phyloP scores from a whole-genome alignment of 2,113 vertebrate genomes.

The Blennius ocellaris region DNA sequence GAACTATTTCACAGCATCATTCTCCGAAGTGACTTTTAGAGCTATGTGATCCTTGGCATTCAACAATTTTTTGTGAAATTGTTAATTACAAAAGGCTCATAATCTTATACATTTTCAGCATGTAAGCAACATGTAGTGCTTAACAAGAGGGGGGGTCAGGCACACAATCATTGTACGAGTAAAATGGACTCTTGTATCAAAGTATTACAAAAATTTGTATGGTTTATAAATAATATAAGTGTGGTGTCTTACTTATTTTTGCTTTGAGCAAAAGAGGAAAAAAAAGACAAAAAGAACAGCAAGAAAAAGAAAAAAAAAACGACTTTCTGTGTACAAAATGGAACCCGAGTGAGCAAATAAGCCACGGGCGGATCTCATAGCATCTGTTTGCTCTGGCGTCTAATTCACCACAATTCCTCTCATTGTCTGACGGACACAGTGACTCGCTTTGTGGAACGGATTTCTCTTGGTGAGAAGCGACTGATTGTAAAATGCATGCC shows the following conservation, averaged over 20 bases:
- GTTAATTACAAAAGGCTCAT: slow-evolving; percentile 75
- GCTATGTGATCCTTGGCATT: slow-evolving; percentile 83
- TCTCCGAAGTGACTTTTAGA: slow-evolving; percentile 95
- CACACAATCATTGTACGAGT: slow-evolving; percentile 71
- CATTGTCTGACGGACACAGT: slow-evolving; percentile 69
- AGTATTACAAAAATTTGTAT: slow-evolving; percentile 83
- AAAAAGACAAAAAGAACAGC: slow-evolving; percentile 51
- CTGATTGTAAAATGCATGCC: slow-evolving; percentile 86
- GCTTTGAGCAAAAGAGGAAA: slow-evolving; percentile 75
- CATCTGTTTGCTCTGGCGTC: slow-evolving; percentile 52
- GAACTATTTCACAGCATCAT: slow-evolving; percentile 91
- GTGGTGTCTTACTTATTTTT: slow-evolving; percentile 84
- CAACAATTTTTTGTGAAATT: slow-evolving; percentile 79
- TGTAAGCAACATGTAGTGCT: slow-evolving; percentile 83
- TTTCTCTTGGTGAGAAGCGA: slow-evolving; percentile 77
- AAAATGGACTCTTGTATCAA: slow-evolving; percentile 79
- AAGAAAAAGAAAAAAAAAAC: slow-evolving; percentile 56
- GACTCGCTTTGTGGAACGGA: slow-evolving; percentile 70
- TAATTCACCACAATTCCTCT: slow-evolving; percentile 63
- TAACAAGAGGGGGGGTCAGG: slow-evolving; percentile 73
- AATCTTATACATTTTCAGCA: slow-evolving; percentile 82
- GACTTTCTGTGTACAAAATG: slow-evolving; percentile 71
- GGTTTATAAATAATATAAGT: slow-evolving; percentile 85
- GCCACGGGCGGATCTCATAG: slow-evolving; percentile 57
- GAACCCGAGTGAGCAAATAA: slow-evolving; percentile 55